Conservation (phyloP, 2,888 invertebrate species). For the Diaphora mendica region DNA sequence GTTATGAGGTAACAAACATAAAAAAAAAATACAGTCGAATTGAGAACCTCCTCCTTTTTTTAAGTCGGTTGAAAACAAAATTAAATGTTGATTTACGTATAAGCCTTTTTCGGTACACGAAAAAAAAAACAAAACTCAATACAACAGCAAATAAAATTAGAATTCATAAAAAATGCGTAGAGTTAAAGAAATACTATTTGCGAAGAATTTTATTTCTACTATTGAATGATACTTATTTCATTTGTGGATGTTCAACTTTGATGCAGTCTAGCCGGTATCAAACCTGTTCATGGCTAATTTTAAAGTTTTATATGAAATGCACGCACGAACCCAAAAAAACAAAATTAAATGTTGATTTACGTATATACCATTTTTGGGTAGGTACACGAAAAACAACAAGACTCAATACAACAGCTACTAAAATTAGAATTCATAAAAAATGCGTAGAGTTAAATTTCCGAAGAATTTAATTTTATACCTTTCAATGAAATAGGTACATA, state of each 20-base stretch:
- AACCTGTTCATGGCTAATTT: conserved; percentile 56
- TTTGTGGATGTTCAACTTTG: conserved; percentile 32
- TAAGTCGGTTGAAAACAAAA: too few species aligned
- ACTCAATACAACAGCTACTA: neutral
- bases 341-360: conserved; percentile 51
- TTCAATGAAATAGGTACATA: neutral
- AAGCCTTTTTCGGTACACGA: too few species aligned
- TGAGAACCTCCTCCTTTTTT: too few species aligned
- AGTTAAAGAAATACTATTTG: too few species aligned
- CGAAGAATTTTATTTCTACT: too few species aligned
- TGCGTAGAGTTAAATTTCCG: neutral
- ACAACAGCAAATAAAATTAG: too few species aligned
- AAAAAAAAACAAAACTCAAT: too few species aligned
- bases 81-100: too few species aligned
- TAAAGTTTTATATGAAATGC: conserved; percentile 49
- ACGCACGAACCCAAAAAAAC: conserved; percentile 49
- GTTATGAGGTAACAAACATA: too few species aligned
- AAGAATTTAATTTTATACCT: neutral
- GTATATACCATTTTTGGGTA: conserved; percentile 28
- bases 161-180: too few species aligned
- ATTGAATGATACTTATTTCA: conserved; percentile 21
- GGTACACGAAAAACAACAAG: neutral
- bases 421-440: neutral
- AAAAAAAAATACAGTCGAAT: too few species aligned
- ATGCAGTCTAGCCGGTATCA: conserved; percentile 40